These are phyloP conservation scores for Thomomys bottae DNA, from an alignment of 2,113 vertebrate species.

Conservation along the genomic window DNA sequence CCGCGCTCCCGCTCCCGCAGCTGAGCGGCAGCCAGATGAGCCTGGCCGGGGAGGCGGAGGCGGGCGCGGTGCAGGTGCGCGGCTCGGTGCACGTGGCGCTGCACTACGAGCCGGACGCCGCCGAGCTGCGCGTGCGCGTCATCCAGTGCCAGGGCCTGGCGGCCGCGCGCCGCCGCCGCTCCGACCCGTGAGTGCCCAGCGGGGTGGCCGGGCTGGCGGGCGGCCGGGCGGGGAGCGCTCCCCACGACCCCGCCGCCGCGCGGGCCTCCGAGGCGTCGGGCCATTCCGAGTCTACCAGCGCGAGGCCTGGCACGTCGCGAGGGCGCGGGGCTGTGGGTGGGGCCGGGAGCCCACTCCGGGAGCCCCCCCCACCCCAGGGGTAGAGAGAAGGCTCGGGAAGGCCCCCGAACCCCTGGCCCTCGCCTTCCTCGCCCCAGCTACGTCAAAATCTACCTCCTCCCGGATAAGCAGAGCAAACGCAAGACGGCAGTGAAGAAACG, in stretches of 20 bases:
- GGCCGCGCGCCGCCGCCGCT: slow-evolving; percentile 89
- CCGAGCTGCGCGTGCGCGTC: slow-evolving; percentile 91
- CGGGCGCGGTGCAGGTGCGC: slow-evolving; percentile 88
- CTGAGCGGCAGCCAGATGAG: slow-evolving; percentile 95
- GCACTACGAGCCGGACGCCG: slow-evolving; percentile 86
- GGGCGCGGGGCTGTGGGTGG: background rate
- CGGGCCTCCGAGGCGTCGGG: too few species aligned
- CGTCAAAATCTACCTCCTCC: slow-evolving; percentile 96
- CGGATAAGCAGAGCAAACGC: slow-evolving; percentile 95
- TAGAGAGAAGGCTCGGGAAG: background rate
- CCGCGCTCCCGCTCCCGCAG: slow-evolving; percentile 73
- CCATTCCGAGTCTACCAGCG: background rate
- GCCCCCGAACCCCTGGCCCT: background rate
- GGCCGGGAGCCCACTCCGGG: too few species aligned
- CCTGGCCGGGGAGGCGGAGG: slow-evolving; percentile 92
- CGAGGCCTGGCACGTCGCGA: background rate
- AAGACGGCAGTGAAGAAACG: slow-evolving; percentile 94
- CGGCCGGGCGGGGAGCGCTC: too few species aligned
- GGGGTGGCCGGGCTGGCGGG: background rate
- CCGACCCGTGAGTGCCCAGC: slow-evolving; percentile 91
- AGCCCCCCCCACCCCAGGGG: too few species aligned
- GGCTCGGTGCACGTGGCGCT: slow-evolving; percentile 93
- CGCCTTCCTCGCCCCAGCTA: slow-evolving; percentile 85
- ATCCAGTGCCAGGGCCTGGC: slow-evolving; percentile 93
- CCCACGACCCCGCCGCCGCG: background rate